Conservation (phyloP, 2,888 invertebrate species). For the Diarsia brunnea region DNA sequence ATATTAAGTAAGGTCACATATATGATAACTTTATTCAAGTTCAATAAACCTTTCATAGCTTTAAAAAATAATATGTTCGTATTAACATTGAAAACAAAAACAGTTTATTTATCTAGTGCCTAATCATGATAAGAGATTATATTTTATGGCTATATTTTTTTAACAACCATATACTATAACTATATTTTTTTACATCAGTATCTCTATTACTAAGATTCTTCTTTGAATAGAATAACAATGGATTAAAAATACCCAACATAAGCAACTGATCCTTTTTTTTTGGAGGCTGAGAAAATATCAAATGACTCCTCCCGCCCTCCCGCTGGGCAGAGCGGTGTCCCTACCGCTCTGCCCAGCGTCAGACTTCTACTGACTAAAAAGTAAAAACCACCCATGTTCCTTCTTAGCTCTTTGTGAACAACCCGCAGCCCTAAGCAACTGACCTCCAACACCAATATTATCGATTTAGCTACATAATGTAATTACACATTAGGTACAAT, state of each 20-base stretch:
- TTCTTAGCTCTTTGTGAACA: too few relatives aligned
- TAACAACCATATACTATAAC: neutral
- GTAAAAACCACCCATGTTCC: too few relatives aligned
- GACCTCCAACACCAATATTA: neutral
- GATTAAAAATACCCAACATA: neutral
- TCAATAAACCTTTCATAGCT: slow-evolving; percentile 19
- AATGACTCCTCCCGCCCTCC: too few relatives aligned
- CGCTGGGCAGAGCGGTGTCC: too few relatives aligned
- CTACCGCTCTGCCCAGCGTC: too few relatives aligned
- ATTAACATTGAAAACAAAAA: neutral
- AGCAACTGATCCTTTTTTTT: too few relatives aligned
- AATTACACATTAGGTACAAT: neutral
- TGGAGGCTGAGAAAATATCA: too few relatives aligned
- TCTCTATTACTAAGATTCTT: neutral
- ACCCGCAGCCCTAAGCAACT: too few relatives aligned
- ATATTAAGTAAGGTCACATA: slow-evolving; percentile 1
- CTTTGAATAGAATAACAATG: neutral
- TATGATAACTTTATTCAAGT: slow-evolving; percentile 13
- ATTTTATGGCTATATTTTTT: neutral
- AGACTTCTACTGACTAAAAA: too few relatives aligned
- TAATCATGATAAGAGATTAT: neutral
- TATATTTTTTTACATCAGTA: too few relatives aligned
- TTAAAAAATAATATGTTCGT: neutral
- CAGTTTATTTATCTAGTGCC: neutral
- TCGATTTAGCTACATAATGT: neutral